A percentile compares a stretch with the other conserved stretches of the same genome.
These are phyloP conservation scores for Muscina levida DNA, from an alignment of 2,888 invertebrate genomes.

Conservation along the genomic window DNA sequence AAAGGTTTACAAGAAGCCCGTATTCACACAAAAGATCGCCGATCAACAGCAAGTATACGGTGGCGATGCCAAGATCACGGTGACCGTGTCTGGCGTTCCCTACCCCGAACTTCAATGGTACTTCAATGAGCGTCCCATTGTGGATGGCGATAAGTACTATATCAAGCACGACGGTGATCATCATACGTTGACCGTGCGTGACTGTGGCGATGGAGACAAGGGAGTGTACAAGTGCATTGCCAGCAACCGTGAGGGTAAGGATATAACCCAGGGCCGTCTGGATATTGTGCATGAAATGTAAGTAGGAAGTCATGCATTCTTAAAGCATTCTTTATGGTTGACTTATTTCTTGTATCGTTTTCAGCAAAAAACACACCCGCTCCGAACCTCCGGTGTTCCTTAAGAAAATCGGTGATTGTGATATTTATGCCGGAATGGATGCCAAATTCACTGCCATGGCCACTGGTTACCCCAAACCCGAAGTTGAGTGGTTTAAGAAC, in stretches of 20 bases:
- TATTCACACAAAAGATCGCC: conserved; percentile 85
- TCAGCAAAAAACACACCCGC: conserved; percentile 86
- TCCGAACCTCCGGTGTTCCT: conserved; percentile 93
- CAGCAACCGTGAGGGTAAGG: conserved; percentile 89
- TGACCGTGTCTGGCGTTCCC: conserved; percentile 89
- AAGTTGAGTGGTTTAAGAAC: conserved; percentile 92
- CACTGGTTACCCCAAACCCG: conserved; percentile 92
- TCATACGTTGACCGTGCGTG: conserved; percentile 87
- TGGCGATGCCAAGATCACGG: conserved; percentile 91
- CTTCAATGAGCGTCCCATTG: conserved; percentile 88
- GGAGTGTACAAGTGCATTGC: conserved; percentile 90
- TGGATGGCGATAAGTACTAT: conserved; percentile 86
- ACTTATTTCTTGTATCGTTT: not conserved
- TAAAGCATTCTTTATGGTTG: not conserved
- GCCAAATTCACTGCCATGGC: conserved; percentile 97
- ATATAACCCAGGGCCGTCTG: conserved; percentile 86
- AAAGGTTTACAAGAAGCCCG: conserved; percentile 90
- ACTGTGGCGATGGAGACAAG: conserved; percentile 85
- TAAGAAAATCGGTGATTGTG: conserved; percentile 93
- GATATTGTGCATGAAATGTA: conserved; percentile 92
- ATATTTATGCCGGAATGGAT: conserved; percentile 92
- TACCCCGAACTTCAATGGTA: conserved; percentile 93
- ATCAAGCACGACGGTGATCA: conserved; percentile 89
- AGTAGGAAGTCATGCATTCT: conserved; percentile 79
- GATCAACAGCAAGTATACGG: conserved; percentile 85